These are phyloP conservation scores for Etheostoma perlongum DNA, from an alignment of 2,797 vertebrate species.

Conservation along the genomic window DNA sequence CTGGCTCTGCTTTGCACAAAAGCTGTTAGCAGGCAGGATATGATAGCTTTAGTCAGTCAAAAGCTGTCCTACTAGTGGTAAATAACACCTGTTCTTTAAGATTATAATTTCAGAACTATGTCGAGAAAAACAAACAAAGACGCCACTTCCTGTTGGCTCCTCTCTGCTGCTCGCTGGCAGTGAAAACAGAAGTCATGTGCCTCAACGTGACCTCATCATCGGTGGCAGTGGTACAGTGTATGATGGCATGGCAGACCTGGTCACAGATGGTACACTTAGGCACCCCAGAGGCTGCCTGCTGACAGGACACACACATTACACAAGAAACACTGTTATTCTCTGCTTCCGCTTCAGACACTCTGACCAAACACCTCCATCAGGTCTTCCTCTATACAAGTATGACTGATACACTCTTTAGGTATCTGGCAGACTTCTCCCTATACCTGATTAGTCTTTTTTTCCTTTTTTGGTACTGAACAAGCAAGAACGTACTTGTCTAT, in stretches of 20 bases:
- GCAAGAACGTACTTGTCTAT: neutral
- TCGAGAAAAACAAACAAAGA: constrained; percentile 50
- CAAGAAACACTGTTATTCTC: constrained; percentile 67
- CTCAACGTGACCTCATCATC: constrained; percentile 48
- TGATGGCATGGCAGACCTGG: constrained; percentile 74
- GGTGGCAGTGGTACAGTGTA: constrained; percentile 62
- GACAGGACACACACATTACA: constrained; percentile 76
- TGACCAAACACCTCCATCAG: constrained; percentile 59
- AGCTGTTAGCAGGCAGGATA: neutral
- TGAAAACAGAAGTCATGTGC: constrained; percentile 51
- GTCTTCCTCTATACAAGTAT: constrained; percentile 40
- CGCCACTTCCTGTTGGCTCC: constrained; percentile 49
- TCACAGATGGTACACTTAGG: constrained; percentile 81
- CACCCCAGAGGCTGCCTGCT: constrained; percentile 74
- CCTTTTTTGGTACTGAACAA: neutral
- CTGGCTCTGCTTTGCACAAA: constrained; percentile 12
- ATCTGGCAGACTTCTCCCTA: constrained; percentile 11
- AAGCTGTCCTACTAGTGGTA: neutral
- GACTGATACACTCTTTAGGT: constrained; percentile 31
- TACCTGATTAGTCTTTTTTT: neutral
- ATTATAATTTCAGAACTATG: constrained; percentile 2
- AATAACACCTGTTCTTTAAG: neutral
- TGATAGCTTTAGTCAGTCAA: neutral
- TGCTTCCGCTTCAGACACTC: constrained; percentile 61
- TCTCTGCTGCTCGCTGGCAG: constrained; percentile 41